These are phyloP conservation scores for Mugil cephalus DNA, from an alignment of 2,113 vertebrate species.

Conservation along the genomic window DNA sequence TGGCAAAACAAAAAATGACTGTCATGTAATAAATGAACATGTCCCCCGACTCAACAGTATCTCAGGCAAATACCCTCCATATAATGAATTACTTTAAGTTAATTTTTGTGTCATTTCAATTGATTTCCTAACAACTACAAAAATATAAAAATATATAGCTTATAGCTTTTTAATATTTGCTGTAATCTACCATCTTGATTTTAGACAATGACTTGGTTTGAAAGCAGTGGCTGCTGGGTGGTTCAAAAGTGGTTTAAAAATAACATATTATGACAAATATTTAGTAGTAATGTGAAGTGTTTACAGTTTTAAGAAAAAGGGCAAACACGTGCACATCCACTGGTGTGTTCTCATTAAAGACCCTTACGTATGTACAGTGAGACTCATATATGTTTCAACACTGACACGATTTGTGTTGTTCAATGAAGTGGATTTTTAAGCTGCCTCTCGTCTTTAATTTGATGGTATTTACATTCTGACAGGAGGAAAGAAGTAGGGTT, in stretches of 20 bases:
- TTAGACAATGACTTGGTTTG: too few relatives aligned
- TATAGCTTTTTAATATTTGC: too few relatives aligned
- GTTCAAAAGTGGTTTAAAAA: not conserved
- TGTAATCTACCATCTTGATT: too few relatives aligned
- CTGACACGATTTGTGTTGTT: too few relatives aligned
- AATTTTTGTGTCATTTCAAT: not conserved
- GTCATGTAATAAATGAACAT: not conserved
- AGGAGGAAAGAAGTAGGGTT: too few relatives aligned
- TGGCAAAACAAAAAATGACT: too few relatives aligned
- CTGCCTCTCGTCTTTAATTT: too few relatives aligned
- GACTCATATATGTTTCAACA: too few relatives aligned
- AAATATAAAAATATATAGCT: not conserved
- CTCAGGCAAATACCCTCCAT: not conserved
- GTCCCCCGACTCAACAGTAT: not conserved
- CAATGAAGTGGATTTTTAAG: too few relatives aligned
- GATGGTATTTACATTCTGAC: too few relatives aligned
- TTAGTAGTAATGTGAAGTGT: slow-evolving; percentile 3
- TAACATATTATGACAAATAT: not conserved
- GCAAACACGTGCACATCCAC: slow-evolving; percentile 44
- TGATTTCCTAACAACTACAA: slow-evolving; percentile 1
- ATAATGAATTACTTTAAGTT: too few relatives aligned
- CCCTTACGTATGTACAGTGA: slow-evolving; percentile 1
- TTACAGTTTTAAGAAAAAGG: slow-evolving; percentile 5
- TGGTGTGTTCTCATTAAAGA: slow-evolving; percentile 27
- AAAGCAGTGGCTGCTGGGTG: too few relatives aligned